Base-by-base conservation (phyloP, 2,797 vertebrate species). In the Pseudochirops corinnae region DNA sequence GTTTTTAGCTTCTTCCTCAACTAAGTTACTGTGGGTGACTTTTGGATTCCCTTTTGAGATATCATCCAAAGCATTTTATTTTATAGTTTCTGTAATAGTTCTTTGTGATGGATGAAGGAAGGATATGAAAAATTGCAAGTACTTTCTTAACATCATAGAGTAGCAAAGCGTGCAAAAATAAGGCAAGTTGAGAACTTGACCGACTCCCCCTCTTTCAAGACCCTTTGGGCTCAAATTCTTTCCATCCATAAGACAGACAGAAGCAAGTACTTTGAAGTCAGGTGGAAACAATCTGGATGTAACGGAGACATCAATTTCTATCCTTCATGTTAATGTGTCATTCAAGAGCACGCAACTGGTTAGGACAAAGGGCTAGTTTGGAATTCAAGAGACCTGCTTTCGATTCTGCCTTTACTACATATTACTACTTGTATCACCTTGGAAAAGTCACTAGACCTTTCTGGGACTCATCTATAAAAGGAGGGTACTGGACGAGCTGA, bases 1-100 rank as follows among this genome's bases (percentile, higher is more conserved):
- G 28, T 50, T 93, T 4, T 95, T 52, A 56, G 39, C 58, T 97
- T 96, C 2, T 87, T 95, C 28, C 93, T 46, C 50, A 94, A 58
- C 18, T 29, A 57, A 93, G 1, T 55, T 57, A 93, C 90, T 10
- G 55, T 62, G 93, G 9, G 90, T 67, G 46, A 56, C 24, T 3
- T 58, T 12, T 95, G 0, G 0, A 57, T 95, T 91, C 7, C 62
- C 55, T 56, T 95, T 62, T 91, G n/a, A 93, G 4, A 46, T 55
- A 31, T 1, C 60, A 12, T 62, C n/a, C 53, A 24, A 31, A 56
- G 33, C 46, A 55, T 50, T 96, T 94, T 90, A 11, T 3, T 16
- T 56, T 93, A 31, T 52, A 39, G 4, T 93, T 94, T 91, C 87
- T 55, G 12, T 90, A 91, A 91, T 2, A 50, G 9, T 4, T 33